phyloP scores from a whole-genome alignment of 1,140 invertebrate species.

The Ctenoplectra terminalis region DNA sequence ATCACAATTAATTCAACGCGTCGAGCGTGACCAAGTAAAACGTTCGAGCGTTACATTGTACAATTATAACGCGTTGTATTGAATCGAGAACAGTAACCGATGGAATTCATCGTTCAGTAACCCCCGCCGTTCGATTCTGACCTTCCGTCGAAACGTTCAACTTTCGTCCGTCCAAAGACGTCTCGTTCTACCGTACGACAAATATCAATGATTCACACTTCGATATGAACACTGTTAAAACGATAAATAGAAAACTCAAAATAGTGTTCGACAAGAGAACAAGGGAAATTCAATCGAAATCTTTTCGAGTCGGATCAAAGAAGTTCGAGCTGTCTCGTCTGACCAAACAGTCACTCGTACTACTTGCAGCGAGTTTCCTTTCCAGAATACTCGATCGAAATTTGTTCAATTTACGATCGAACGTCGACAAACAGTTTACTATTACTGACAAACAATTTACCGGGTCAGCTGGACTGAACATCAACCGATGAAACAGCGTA shows the following conservation, averaged over 20 bases:
- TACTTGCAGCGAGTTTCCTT: not conserved
- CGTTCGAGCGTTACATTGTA: not conserved
- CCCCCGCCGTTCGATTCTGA: not conserved
- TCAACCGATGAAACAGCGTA: conserved; percentile 1
- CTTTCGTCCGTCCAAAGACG: not conserved
- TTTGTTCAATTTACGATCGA: not conserved
- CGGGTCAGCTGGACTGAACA: conserved; percentile 4
- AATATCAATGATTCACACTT: not conserved
- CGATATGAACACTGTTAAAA: not conserved
- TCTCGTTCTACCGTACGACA: not conserved
- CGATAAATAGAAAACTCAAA: no score
- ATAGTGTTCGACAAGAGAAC: not conserved
- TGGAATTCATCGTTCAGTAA: conserved; percentile 2
- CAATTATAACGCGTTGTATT: conserved; percentile 8
- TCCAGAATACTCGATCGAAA: not conserved
- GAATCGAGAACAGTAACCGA: not conserved
- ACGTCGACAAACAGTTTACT: not conserved
- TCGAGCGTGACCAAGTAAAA: conserved; percentile 4
- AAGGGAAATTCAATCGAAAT: no score
- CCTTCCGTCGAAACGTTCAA: no score
- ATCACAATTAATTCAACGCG: conserved; percentile 36
- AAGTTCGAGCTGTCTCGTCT: not conserved
- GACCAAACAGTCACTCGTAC: conserved; percentile 7
- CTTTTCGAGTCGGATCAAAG: not conserved
- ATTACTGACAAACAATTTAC: conserved; percentile 30